A percentile compares a stretch with the other conserved stretches of the same genome.
Conservation (phyloP, 2,797 vertebrate species). For the Enteromius unitaeniatus region DNA sequence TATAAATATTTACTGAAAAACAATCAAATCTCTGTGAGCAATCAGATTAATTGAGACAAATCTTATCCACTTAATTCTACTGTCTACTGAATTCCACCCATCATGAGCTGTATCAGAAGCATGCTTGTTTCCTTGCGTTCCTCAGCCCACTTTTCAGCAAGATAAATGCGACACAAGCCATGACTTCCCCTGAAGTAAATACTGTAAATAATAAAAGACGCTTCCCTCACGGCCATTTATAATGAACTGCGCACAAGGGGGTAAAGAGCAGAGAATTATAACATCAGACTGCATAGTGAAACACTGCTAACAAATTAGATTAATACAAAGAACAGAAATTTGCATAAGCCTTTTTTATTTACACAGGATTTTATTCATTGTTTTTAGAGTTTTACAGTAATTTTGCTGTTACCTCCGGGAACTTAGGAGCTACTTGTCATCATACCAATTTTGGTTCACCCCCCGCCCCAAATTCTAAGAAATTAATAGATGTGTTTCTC, state of each 20-base stretch:
- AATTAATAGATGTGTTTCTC: neutral
- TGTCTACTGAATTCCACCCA: slow-evolving; percentile 78
- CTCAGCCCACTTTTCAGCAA: slow-evolving; percentile 83
- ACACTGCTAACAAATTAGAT: slow-evolving; percentile 43
- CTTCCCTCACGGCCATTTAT: slow-evolving; percentile 80
- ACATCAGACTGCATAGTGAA: slow-evolving; percentile 31
- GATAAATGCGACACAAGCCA: slow-evolving; percentile 82
- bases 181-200: slow-evolving; percentile 83
- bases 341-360: slow-evolving; percentile 26
- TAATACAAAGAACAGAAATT: slow-evolving; percentile 18
- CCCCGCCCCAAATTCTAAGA: neutral
- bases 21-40: neutral
- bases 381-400: neutral
- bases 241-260: slow-evolving; percentile 46
- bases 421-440: neutral
- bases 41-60: neutral
- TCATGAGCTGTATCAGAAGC: slow-evolving; percentile 80
- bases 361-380: neutral
- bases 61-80: slow-evolving; percentile 62
- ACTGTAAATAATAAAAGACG: slow-evolving; percentile 87
- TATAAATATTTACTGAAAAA: neutral
- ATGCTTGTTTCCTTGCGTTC: slow-evolving; percentile 77
- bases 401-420: neutral
- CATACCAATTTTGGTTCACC: neutral
- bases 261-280: slow-evolving; percentile 41